These are phyloP conservation scores for Motacilla alba DNA, from an alignment of 2,113 vertebrate genomes.

Conservation along the genomic window DNA sequence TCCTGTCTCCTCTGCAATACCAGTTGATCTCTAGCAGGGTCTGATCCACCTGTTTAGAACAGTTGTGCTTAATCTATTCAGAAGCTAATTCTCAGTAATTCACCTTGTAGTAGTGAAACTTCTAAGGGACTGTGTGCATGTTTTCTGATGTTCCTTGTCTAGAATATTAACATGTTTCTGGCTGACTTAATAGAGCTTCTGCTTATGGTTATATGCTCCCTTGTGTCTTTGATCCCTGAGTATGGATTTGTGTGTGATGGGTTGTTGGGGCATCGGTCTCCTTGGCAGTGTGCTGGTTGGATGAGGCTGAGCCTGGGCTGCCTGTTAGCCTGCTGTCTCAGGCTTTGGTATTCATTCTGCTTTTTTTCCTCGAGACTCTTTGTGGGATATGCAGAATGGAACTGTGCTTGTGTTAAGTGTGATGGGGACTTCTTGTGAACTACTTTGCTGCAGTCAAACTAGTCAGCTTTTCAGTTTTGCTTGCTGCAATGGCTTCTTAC, in stretches of 20 bases:
- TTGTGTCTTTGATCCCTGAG: neutral
- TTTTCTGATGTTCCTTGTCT: neutral
- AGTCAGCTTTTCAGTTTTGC: neutral
- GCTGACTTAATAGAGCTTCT: neutral
- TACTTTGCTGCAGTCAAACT: neutral
- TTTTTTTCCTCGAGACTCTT: neutral
- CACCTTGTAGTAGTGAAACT: neutral
- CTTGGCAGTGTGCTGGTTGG: neutral
- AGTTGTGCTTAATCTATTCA: neutral
- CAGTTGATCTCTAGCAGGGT: neutral
- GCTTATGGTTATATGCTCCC: neutral
- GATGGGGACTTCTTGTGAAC: neutral
- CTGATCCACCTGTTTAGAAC: neutral
- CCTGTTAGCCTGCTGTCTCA: neutral
- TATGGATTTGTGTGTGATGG: neutral
- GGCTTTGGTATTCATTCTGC: neutral
- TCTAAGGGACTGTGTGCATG: neutral
- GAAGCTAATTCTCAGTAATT: neutral
- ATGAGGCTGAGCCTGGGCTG: neutral
- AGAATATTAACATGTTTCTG: neutral
- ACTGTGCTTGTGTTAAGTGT: neutral
- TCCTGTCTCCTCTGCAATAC: neutral
- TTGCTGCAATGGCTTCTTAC: neutral
- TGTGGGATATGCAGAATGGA: neutral
- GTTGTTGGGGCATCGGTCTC: neutral